A percentile compares a stretch with the other conserved stretches of the same genome.
These are phyloP conservation scores for Drosophila nasuta DNA, from an alignment of 1,140 invertebrate genomes.

Conservation along the genomic window DNA sequence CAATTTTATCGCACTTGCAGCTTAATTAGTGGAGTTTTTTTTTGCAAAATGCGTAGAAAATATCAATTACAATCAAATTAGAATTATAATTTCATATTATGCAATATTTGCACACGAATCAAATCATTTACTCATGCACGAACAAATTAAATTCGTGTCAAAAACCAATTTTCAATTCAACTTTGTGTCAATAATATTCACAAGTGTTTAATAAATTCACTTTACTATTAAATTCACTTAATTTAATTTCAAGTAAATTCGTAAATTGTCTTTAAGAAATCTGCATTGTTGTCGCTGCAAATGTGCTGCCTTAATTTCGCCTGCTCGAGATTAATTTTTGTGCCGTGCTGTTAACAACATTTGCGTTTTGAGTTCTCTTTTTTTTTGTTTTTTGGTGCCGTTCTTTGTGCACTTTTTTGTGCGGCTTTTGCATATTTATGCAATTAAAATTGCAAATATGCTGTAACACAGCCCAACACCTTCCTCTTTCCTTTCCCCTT, in stretches of 20 bases:
- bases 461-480: slow-evolving; percentile 17
- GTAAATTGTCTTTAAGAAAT: not conserved
- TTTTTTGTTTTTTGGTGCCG: not conserved
- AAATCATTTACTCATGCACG: slow-evolving; percentile 40
- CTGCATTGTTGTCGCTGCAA: not conserved
- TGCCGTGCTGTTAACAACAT: slow-evolving; percentile 19
- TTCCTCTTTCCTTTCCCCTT: not conserved
- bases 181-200: not conserved
- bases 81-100: slow-evolving; percentile 59
- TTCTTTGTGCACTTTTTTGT: slow-evolving; percentile 36
- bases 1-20: slow-evolving; percentile 33
- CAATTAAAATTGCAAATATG: slow-evolving; percentile 61
- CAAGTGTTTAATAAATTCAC: too few relatives aligned
- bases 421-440: slow-evolving; percentile 57
- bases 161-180: not conserved
- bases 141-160: slow-evolving; percentile 39
- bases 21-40: slow-evolving; percentile 54
- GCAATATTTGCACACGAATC: slow-evolving; percentile 51
- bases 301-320: slow-evolving; percentile 12
- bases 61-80: slow-evolving; percentile 63
- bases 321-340: slow-evolving; percentile 27
- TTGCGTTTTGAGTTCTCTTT: not conserved
- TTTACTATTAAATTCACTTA: not conserved
- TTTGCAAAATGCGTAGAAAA: slow-evolving; percentile 23
- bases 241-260: not conserved